A percentile compares a stretch with the other conserved stretches of the same genome.
Evolutionary conservation across 2,113 vertebrate genomes (phyloP).

Genomic region (Tychaedon coryphoeus): DNA sequence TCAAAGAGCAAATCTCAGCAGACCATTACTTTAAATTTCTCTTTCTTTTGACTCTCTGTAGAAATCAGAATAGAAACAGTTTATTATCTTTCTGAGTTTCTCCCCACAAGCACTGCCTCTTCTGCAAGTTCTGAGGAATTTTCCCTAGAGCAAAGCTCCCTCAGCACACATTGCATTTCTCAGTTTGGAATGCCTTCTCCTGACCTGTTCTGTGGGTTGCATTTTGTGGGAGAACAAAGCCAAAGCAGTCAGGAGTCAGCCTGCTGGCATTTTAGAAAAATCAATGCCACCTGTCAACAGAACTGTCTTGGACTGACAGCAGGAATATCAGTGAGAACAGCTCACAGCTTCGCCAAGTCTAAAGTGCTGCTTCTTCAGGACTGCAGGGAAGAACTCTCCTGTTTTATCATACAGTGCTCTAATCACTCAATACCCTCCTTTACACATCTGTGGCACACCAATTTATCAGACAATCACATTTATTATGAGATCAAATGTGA

Average conservation of each 20-base stretch:
- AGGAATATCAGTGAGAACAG: background rate
- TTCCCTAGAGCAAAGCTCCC: background rate
- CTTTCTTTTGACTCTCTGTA: background rate
- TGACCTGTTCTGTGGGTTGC: background rate
- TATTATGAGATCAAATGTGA: background rate
- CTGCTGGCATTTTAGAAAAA: constrained; percentile 19
- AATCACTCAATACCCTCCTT: background rate
- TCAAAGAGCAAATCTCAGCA: background rate
- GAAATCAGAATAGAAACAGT: background rate
- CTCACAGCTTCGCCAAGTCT: background rate
- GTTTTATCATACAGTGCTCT: background rate
- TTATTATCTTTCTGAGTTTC: background rate
- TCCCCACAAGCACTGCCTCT: background rate
- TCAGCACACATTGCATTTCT: background rate
- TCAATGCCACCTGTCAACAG: background rate
- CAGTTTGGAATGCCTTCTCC: background rate
- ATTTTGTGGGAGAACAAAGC: background rate
- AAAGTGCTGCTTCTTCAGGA: background rate
- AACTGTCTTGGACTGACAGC: background rate
- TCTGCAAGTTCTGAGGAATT: background rate
- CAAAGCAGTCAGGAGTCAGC: background rate
- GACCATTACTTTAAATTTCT: background rate
- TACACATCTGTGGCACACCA: background rate
- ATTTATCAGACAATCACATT: background rate
- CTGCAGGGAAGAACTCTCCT: background rate